Conservation (phyloP, 2,113 vertebrate species). For the Recurvirostra avosetta region DNA sequence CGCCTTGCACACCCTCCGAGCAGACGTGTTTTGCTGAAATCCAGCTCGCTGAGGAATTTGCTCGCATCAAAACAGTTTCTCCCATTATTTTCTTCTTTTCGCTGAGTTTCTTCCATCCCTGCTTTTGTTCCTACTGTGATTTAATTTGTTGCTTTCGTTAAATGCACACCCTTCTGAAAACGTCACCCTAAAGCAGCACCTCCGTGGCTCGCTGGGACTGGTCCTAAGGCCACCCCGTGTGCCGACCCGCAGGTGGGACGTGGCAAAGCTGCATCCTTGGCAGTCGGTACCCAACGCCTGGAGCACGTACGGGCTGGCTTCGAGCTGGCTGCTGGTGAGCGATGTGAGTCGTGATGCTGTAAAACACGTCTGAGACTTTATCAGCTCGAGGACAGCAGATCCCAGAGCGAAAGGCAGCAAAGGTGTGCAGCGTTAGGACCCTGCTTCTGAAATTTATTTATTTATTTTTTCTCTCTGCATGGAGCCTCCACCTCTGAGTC, state of each 20-base stretch:
- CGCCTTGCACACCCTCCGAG: rapidly evolving
- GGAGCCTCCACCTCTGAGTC: not conserved
- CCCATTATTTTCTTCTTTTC: not conserved
- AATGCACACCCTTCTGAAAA: not conserved
- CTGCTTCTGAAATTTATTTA: not conserved
- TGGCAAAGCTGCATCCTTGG: not conserved
- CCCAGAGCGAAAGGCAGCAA: not conserved
- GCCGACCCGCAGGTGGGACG: not conserved
- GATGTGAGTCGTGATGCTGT: rapidly evolving
- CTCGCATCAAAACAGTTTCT: not conserved
- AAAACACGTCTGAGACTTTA: not conserved
- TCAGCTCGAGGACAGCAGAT: not conserved
- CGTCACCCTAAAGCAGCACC: not conserved
- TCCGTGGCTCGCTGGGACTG: rapidly evolving
- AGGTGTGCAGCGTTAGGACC: not conserved
- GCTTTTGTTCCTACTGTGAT: not conserved
- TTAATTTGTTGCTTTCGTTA: not conserved
- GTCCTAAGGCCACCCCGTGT: not conserved
- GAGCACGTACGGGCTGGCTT: rapidly evolving
- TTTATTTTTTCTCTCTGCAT: not conserved
- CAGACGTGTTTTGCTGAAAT: not conserved
- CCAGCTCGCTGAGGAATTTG: not conserved
- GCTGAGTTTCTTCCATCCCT: not conserved
- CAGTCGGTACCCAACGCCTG: rapidly evolving
- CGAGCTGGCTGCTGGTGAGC: not conserved